Conservation (phyloP, 2,797 vertebrate genomes). For the Arremon aurantiirostris region DNA sequence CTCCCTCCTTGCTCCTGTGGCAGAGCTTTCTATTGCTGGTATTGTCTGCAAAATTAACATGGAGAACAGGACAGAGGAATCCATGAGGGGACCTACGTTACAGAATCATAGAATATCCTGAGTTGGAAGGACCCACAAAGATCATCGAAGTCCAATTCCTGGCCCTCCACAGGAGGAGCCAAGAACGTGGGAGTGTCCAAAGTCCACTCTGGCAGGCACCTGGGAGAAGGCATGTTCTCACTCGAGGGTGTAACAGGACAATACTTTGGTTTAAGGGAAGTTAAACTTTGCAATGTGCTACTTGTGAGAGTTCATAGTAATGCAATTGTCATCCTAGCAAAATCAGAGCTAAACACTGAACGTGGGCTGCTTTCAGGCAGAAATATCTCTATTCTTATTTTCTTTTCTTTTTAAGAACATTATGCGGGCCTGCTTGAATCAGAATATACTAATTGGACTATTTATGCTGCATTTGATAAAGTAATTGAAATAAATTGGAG, state of each 20-base stretch:
- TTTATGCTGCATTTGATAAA: slow-evolving; percentile 38
- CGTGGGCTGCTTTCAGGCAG: neutral
- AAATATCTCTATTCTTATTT: neutral
- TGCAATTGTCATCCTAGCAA: neutral
- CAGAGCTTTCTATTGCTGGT: neutral
- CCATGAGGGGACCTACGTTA: neutral
- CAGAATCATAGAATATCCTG: neutral
- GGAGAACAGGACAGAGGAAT: neutral
- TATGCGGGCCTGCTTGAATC: neutral
- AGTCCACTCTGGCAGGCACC: neutral
- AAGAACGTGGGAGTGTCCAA: neutral
- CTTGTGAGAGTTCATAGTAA: neutral
- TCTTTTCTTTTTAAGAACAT: neutral
- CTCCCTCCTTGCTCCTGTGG: neutral
- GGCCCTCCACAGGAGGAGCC: neutral
- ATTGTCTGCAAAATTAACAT: neutral
- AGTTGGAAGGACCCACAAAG: neutral
- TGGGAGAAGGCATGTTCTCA: neutral
- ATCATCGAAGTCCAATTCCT: neutral
- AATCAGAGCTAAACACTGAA: neutral
- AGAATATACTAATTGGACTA: slow-evolving; percentile 35
- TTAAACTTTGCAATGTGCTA: neutral
- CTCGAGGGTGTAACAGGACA: neutral
- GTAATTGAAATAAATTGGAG: slow-evolving; percentile 37
- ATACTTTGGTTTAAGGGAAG: neutral